Base-by-base conservation (phyloP, 2,797 vertebrate species). In the Paedocypris micromegethes region DNA sequence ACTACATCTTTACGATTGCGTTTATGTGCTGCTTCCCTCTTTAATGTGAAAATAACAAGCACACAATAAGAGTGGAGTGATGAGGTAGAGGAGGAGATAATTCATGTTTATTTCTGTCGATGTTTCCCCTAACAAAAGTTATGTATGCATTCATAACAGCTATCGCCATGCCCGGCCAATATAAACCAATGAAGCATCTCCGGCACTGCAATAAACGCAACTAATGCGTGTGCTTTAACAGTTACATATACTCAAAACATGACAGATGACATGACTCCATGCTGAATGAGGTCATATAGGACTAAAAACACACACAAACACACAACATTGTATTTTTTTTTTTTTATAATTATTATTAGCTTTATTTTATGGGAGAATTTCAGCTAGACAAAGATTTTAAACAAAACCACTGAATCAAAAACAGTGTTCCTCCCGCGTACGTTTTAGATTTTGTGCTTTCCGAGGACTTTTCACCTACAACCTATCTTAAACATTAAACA, bases 131-230 rank as follows among this genome's bases (percentile, higher is more conserved):
- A 39, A 43, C 9, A 51, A 38, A 9, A 63, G 52, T 6, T 39
- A 44, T 52, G 56, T 63, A 50, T 55, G 43, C 48, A 61, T 61
- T 55, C 44, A 55, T 62, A 40, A 38, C 1, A 2, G 9, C 60
- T 23, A 62, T 56, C 3, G 42, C 48, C 46, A 23, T 49, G 39
- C 23, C 42, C 43, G 9, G 51, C 44, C 58, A 47, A 8, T 70
- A 44, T 62, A 61, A 60, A 69, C 42, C 57, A 68, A 68, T 43
- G 47, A 59, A 49, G 42, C 8, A 0, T 59, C 48, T 61, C 61
- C 45, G 46, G 58, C 3, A 44, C 50, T 61, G 58, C 49, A 68
- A 8, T 68, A 68, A 60, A 60, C n/a, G 0, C 7, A 8, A 23
- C 37, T 47, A 54, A 68, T 61, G 50, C 2, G 54, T 4, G 38